Percentiles rank a stretch among this genome's conserved stretches.
These are phyloP conservation scores for Fukomys damarensis DNA, from an alignment of 2,113 vertebrate species.

Conservation along the genomic window DNA sequence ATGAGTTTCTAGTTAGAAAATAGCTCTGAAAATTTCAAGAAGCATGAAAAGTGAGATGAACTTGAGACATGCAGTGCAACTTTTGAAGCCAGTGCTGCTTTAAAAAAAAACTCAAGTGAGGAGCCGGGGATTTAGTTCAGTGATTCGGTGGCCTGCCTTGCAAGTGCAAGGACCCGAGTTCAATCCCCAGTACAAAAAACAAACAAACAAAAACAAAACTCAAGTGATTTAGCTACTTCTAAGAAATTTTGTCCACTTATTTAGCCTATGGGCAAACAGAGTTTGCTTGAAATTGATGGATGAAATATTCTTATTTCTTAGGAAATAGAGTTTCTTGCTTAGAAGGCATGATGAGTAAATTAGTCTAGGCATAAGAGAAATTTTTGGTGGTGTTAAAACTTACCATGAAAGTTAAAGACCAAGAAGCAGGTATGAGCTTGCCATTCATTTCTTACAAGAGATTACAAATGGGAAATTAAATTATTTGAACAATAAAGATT, in stretches of 20 bases:
- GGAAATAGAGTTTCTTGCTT: not conserved
- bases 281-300: not conserved
- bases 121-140: too few relatives aligned
- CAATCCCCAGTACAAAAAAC: too few relatives aligned
- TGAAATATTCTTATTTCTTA: not conserved
- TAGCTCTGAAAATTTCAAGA: not conserved
- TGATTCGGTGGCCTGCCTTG: too few relatives aligned
- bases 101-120: too few relatives aligned
- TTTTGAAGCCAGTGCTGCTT: not conserved
- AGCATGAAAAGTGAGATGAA: not conserved
- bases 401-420: not conserved
- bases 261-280: not conserved
- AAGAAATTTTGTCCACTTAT: not conserved
- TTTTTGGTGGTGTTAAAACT: not conserved
- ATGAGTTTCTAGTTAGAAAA: not conserved
- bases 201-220: too few relatives aligned
- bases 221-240: not conserved
- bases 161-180: too few relatives aligned
- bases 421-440: not conserved
- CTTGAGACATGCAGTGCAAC: not conserved
- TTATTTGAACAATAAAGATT: not conserved
- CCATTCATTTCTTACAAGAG: not conserved
- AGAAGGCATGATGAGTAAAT: not conserved
- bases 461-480: constrained; percentile 26
- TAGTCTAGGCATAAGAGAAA: not conserved